These are phyloP conservation scores for Lissonota sp. DNA, from an alignment of 2,888 invertebrate species.

Conservation along the genomic window DNA sequence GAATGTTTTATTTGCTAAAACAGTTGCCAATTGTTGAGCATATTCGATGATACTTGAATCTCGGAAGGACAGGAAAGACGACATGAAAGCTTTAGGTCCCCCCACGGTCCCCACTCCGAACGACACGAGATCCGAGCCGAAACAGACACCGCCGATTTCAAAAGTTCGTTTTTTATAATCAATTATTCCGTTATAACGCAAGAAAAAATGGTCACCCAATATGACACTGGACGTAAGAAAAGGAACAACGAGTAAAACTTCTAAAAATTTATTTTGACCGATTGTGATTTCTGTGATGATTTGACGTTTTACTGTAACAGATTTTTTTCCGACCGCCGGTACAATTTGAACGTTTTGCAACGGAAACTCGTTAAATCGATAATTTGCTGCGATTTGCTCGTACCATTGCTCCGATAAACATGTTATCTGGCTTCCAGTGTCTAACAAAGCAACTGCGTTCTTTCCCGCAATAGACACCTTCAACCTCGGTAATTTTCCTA, in stretches of 20 bases:
- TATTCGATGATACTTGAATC: neutral
- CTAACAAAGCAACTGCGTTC: neutral
- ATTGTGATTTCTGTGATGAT: neutral
- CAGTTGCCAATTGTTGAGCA: too few relatives aligned
- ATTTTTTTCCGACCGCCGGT: conserved; percentile 32
- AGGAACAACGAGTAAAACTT: conserved; percentile 49
- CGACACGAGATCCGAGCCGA: neutral
- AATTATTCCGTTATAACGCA: neutral
- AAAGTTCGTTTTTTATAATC: conserved; percentile 2
- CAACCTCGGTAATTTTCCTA: neutral
- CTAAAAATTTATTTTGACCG: neutral
- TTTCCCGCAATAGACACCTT: neutral
- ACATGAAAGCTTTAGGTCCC: neutral
- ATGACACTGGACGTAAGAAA: conserved; percentile 45
- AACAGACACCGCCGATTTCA: neutral
- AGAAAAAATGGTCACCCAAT: conserved; percentile 33
- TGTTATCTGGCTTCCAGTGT: conserved; percentile 7
- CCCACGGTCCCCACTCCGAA: neutral
- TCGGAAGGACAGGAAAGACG: neutral
- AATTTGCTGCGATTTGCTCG: conserved; percentile 3
- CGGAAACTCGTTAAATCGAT: conserved; percentile 24
- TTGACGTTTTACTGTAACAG: conserved; percentile 2
- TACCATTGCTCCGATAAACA: conserved; percentile 16
- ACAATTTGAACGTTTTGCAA: conserved; percentile 20
- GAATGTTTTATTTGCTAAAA: too few relatives aligned